Evolutionary conservation across 1,140 invertebrate species (phyloP), one percentile per base, ranked within the genome.

Genomic region (Penaeus vannamei): DNA sequence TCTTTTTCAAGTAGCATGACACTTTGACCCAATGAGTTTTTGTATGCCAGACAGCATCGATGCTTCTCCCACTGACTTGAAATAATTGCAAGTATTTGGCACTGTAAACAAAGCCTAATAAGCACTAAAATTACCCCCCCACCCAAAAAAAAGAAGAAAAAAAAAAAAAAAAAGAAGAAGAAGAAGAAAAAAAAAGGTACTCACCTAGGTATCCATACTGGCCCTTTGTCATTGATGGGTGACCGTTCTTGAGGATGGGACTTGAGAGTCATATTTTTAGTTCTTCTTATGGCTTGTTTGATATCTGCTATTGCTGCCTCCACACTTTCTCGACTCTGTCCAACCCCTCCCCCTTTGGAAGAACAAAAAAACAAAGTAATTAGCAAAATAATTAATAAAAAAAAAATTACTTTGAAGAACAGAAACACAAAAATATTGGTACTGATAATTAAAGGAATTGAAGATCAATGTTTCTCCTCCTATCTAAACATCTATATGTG

Each of bases 281-380:
- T 91, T 87, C 90, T 85, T 62, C 90, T 86, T 59, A 91, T 91
- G 42, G 90, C 90, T 81, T 91, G 90, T 84, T 91, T 91, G 69
- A 91, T 91, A 85, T 91, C 90, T 76, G 90, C 90, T 81, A 91
- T 91, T n/a, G 90, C 90, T 69, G 90, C 90, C 69, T 89, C 90
- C 10, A 91, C 90, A 84, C 86, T 89, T 85, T 91, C 90, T 66
- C 90, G 76, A 60, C 87, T 91, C 36, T 89, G 90, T 26, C 87
- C 77, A 79, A 89, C 90, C 61, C 90, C 85, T 59, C 86, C 90
- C n/a, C 87, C 87, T 79, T 62, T 53, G 36, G 59, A 64, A 81
- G 76, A 26, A 36, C 17, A 72, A 66, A 36, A 2, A 66, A 22
- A 66, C 46, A 84, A 26, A 36, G 32, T 5, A 19, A 32, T 14